A percentile compares a stretch with the other conserved stretches of the same genome.
phyloP scores from a whole-genome alignment of 1,140 invertebrate species.

The Penaeus indicus region DNA sequence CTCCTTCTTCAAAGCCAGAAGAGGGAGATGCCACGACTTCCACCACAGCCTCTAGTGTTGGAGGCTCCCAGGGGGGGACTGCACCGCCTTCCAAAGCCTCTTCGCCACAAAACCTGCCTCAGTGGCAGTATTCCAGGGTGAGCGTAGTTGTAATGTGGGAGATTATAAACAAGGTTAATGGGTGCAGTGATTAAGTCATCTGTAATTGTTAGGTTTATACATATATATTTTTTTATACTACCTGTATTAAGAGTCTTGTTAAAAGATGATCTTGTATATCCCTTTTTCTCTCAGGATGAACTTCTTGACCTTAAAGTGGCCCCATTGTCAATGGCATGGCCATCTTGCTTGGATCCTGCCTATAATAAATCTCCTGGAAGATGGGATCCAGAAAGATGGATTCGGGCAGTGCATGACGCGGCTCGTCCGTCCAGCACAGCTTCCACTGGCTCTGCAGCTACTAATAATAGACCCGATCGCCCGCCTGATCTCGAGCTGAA shows the following conservation, averaged over 20 bases:
- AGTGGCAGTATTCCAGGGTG: constrained; percentile 52
- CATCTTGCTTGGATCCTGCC: constrained; percentile 46
- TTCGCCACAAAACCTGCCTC: constrained; percentile 39
- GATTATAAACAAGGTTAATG: not conserved
- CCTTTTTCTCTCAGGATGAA: constrained; percentile 33
- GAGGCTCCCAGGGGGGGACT: constrained; percentile 26
- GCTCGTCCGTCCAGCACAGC: constrained; percentile 54
- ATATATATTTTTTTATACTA: not conserved
- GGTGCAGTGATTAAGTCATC: too few species aligned
- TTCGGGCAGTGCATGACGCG: constrained; percentile 55
- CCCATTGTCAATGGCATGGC: constrained; percentile 56
- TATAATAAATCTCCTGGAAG: constrained; percentile 50
- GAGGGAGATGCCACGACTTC: constrained; percentile 41
- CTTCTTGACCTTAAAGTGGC: constrained; percentile 51
- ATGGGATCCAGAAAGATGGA: constrained; percentile 61
- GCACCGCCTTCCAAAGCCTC: constrained; percentile 39
- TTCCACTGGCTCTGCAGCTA: constrained; percentile 28
- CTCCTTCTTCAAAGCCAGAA: constrained; percentile 46
- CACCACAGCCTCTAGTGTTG: constrained; percentile 19
- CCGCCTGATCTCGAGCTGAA: constrained; percentile 56
- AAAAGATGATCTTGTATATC: not conserved
- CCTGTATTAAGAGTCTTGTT: too few species aligned
- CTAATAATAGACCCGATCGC: constrained; percentile 54
- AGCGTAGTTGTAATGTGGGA: not conserved
- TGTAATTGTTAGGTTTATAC: not conserved